Evolutionary conservation across 2,113 vertebrate species (phyloP).

Genomic region (Oreochromis niloticus): DNA sequence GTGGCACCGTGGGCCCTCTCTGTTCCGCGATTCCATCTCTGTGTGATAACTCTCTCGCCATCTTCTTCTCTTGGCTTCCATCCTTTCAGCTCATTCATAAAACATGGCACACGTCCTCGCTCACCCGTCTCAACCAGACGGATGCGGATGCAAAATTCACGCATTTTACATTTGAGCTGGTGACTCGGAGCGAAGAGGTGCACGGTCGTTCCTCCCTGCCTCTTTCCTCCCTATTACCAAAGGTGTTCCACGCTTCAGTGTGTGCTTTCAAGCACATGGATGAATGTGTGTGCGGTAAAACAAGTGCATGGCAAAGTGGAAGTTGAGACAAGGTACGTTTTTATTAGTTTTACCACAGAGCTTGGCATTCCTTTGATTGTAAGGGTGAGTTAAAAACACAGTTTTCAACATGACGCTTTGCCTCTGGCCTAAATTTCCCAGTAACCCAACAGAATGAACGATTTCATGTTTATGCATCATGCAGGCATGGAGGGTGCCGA

Average conservation of each 20-base stretch:
- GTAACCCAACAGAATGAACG: not conserved
- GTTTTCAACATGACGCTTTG: not conserved
- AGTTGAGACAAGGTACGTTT: not conserved
- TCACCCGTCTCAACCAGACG: not conserved
- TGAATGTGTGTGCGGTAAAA: not conserved
- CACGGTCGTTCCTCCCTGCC: not conserved
- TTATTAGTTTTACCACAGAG: not conserved
- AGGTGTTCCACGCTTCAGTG: not conserved
- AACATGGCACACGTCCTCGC: not conserved
- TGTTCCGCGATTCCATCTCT: not conserved
- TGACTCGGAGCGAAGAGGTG: conserved; percentile 16
- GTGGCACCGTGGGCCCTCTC: not conserved
- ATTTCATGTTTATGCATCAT: not conserved
- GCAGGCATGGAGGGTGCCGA: not conserved
- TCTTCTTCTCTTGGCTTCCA: not conserved
- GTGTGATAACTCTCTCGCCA: conserved; percentile 10
- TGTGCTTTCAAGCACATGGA: not conserved
- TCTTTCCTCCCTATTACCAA: not conserved
- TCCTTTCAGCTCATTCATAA: conserved; percentile 42
- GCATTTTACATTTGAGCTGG: not conserved
- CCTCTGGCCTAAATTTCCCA: not conserved
- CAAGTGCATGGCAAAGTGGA: not conserved
- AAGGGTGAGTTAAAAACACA: not conserved
- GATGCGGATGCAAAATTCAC: conserved; percentile 31
- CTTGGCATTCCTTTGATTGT: not conserved